A percentile compares a stretch with the other conserved stretches of the same genome.
Conservation (phyloP, 1,140 invertebrate genomes). For the Phymastichus coffea region DNA sequence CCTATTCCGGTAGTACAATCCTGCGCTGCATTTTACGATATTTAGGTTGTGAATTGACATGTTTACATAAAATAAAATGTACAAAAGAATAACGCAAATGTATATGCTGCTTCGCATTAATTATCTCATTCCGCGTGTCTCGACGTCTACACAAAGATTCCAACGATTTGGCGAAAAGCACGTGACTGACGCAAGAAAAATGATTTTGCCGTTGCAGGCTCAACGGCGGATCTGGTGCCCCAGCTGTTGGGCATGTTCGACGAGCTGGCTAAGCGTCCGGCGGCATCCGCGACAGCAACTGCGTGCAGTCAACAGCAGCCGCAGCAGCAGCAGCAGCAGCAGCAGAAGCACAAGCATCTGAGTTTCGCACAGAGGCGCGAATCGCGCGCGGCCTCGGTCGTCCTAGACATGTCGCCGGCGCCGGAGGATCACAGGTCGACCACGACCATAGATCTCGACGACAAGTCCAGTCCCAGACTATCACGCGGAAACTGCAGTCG, state of each 20-base stretch:
- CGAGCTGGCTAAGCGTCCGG: slow-evolving; percentile 58
- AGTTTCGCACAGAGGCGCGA: background rate
- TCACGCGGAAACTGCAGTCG: background rate
- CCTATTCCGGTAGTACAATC: too few relatives aligned
- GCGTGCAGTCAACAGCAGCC: slow-evolving; percentile 31
- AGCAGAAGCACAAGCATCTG: background rate
- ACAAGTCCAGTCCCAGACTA: slow-evolving; percentile 11
- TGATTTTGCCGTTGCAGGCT: slow-evolving; percentile 45
- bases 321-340: background rate
- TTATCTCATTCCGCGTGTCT: too few relatives aligned
- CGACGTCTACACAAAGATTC: too few relatives aligned
- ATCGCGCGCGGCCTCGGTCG: background rate
- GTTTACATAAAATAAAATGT: too few relatives aligned
- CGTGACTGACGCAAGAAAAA: slow-evolving; percentile 22
- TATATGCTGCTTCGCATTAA: too few relatives aligned
- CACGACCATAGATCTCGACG: slow-evolving; percentile 1
- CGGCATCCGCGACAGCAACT: slow-evolving; percentile 11
- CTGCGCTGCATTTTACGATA: too few relatives aligned
- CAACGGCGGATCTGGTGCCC: slow-evolving; percentile 67
- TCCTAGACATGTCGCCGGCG: slow-evolving; percentile 14
- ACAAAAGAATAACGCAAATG: too few relatives aligned
- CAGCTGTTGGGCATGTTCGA: slow-evolving; percentile 69
- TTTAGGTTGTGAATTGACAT: too few relatives aligned
- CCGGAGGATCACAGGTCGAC: background rate
- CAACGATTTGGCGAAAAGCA: too few relatives aligned